Base-by-base conservation (phyloP, 2,888 invertebrate species). In the Drosophila robusta region DNA sequence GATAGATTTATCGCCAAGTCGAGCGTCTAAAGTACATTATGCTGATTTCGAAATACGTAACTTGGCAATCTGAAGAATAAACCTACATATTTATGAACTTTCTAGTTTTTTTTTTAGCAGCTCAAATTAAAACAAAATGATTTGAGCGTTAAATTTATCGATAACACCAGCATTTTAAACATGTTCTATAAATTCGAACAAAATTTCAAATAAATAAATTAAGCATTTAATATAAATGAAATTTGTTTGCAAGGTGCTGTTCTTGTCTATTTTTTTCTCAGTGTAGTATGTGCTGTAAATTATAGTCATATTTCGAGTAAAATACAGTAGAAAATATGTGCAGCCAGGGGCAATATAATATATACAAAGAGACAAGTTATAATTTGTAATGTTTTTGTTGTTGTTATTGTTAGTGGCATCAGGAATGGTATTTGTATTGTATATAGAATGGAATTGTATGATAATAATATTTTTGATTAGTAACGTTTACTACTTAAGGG, bases 241-340 rank as follows among this genome's bases (percentile, higher is more conserved):
- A 9, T 0, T 9, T 36, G 6, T 0, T 5, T 36, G 6, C 6
- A 5, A 22, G 6, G 24, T 41, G 49, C 14, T 7, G 1, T 4
- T 38, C 39, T 39, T 42, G 3, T n/a, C 11, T 9, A 1, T 4
- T 39, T 49, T 49, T 51, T 5, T 16, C 14, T n/a, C 36, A 34
- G 44, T 45, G 44, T 29, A 42, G 24, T n/a, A 44, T 18, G n/a
- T 44, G 41, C 29, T 34, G 41, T 34, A 36, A 52, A 44, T 51
- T 26, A 60, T 11, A 29, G 22, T 14, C 22, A 42, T 12, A 42
- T 18, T 39, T 18, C 3, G 18, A 34, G 24, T 34, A 5, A 42
- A 58, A 32, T 58, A 26, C 24, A 16, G n/a, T 22, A 22, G 45
- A 55, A 54, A 45, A 46, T 46, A 55, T 61, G 45, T 55, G 54